Conservation (phyloP, 2,888 invertebrate species). For the Agriopis leucophaearia region DNA sequence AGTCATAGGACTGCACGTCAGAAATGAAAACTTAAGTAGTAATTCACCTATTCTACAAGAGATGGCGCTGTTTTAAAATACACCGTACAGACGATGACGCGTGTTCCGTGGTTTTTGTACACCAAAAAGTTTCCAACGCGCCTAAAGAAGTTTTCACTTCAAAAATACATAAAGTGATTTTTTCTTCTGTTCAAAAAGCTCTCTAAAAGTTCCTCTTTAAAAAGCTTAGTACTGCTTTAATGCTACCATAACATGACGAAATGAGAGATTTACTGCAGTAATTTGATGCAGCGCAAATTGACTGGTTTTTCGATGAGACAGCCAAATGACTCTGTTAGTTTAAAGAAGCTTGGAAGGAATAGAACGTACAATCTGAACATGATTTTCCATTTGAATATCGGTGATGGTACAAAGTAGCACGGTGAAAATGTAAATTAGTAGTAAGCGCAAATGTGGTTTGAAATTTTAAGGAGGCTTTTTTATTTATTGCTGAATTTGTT, state of each 20-base stretch:
- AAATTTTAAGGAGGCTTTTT: no score
- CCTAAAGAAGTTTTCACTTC: no score
- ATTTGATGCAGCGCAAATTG: conserved; percentile 30
- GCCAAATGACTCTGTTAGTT: conserved; percentile 20
- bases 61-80: no score
- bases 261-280: conserved; percentile 29
- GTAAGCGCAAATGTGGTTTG: not conserved
- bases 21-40: no score
- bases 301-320: conserved; percentile 13
- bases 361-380: not conserved
- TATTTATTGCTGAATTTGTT: no score
- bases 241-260: not conserved
- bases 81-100: no score
- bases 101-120: no score
- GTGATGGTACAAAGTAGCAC: conserved; percentile 16
- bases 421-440: not conserved
- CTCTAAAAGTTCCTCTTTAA: not conserved
- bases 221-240: conserved; percentile 3
- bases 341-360: not conserved
- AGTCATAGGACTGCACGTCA: no score
- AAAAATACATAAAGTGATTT: no score
- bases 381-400: conserved; percentile 6
- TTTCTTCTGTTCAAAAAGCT: no score
- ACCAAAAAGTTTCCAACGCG: no score
- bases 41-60: no score